A percentile compares a stretch with the other conserved stretches of the same genome.
Evolutionary conservation across 2,888 invertebrate genomes (phyloP).

Genomic region (Xestobium rufovillosum): DNA sequence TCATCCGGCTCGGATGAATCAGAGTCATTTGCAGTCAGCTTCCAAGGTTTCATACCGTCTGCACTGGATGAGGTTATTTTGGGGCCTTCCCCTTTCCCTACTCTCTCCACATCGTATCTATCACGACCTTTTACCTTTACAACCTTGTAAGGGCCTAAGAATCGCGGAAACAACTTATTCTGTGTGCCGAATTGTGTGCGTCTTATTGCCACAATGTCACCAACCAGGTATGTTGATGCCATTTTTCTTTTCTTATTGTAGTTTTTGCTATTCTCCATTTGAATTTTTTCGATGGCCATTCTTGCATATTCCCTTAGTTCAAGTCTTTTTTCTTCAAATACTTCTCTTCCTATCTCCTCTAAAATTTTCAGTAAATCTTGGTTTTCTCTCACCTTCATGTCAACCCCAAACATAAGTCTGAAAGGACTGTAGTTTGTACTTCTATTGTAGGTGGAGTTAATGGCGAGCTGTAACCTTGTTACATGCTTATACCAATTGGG

Average conservation of each 20-base stretch:
- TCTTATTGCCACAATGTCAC: constrained; percentile 31
- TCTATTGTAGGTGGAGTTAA: constrained; percentile 20
- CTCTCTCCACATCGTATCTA: constrained; percentile 28
- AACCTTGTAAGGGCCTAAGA: constrained; percentile 31
- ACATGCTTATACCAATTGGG: constrained; percentile 24
- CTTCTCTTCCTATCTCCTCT: constrained; percentile 18
- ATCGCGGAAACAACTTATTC: constrained; percentile 30
- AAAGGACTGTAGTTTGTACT: constrained; percentile 22
- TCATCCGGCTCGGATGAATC: constrained; percentile 3
- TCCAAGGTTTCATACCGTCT: constrained; percentile 27
- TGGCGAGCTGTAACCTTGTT: constrained; percentile 16
- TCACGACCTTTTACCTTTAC: constrained; percentile 25
- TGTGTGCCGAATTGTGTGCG: constrained; percentile 32
- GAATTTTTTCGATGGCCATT: constrained; percentile 21
- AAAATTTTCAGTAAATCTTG: constrained; percentile 21
- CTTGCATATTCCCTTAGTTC: constrained; percentile 16
- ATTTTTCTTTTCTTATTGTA: constrained; percentile 17
- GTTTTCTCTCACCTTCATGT: constrained; percentile 23
- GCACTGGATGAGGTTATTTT: constrained; percentile 22
- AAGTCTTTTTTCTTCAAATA: constrained; percentile 18
- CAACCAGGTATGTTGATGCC: no score
- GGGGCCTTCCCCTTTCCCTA: constrained; percentile 26
- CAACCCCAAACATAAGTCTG: constrained; percentile 25
- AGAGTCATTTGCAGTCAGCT: not conserved
- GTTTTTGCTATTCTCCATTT: constrained; percentile 19